phyloP scores from a whole-genome alignment of 2,888 invertebrate species.

The Eupeodes luniger region DNA sequence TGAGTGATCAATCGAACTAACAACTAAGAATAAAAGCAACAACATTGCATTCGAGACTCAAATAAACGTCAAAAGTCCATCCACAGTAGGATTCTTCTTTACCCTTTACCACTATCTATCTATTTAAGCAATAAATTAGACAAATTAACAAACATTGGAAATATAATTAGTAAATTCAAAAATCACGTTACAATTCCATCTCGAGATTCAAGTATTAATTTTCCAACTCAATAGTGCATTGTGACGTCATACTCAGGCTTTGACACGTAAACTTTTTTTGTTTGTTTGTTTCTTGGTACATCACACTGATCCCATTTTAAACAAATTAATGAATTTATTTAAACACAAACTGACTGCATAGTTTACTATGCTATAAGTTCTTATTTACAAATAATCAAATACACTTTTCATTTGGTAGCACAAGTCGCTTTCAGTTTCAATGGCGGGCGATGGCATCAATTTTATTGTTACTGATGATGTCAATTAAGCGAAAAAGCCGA shows the following conservation, averaged over 20 bases:
- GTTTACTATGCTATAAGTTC: constrained; percentile 11
- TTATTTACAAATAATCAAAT: constrained; percentile 35
- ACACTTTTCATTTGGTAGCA: constrained; percentile 41
- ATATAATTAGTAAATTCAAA: too few species aligned
- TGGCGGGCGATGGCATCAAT: constrained; percentile 68
- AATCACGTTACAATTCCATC: too few species aligned
- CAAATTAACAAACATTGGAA: too few species aligned
- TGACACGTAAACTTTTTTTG: neutral
- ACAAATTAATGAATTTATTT: neutral
- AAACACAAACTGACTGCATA: constrained; percentile 3
- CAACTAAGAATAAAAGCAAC: too few species aligned
- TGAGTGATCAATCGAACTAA: too few species aligned
- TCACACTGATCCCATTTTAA: constrained; percentile 1
- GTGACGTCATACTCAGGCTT: neutral
- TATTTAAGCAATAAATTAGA: too few species aligned
- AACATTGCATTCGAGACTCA: too few species aligned
- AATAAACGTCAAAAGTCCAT: too few species aligned
- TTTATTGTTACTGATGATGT: constrained; percentile 30
- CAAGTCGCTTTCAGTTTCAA: constrained; percentile 73
- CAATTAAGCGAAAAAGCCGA: constrained; percentile 17
- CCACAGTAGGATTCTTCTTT: too few species aligned
- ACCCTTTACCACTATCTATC: too few species aligned
- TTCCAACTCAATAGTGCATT: too few species aligned
- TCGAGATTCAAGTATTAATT: too few species aligned
- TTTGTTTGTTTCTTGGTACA: constrained; percentile 31